A percentile compares a stretch with the other conserved stretches of the same genome.
phyloP scores from a whole-genome alignment of 92 coral and sea anemone genomes.

The Meandrina meandrites region DNA sequence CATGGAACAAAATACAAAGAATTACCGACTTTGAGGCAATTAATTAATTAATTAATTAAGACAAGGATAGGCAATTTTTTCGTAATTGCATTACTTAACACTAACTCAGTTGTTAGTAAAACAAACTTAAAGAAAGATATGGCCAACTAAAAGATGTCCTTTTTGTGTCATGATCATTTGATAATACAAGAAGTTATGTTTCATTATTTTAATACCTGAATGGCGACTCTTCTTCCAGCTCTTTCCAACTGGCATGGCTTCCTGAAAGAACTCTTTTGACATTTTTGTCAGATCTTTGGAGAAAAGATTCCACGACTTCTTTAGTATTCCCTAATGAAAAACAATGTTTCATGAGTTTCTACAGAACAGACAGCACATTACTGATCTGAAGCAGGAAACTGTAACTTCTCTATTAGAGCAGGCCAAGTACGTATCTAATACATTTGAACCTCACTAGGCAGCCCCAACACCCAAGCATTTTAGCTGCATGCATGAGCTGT shows the following conservation, averaged over 20 bases:
- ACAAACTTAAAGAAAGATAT: too few species aligned
- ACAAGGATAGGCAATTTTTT: too few species aligned
- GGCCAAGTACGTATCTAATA: too few species aligned
- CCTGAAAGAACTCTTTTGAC: conserved; percentile 88
- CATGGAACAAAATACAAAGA: background rate
- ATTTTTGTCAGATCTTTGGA: conserved; percentile 71
- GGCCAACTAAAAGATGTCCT: too few species aligned
- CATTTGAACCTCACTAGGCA: too few species aligned
- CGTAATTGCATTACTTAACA: too few species aligned
- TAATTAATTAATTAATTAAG: too few species aligned
- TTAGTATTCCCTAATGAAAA: conserved; percentile 58
- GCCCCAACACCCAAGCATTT: background rate
- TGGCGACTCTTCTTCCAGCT: conserved; percentile 94
- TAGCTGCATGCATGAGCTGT: too few species aligned
- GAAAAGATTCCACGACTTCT: conserved; percentile 62
- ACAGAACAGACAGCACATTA: background rate
- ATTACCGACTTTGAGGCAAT: too few species aligned
- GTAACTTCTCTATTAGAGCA: too few species aligned
- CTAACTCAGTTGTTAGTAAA: too few species aligned
- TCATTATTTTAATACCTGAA: conserved; percentile 62
- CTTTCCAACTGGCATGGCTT: conserved; percentile 95
- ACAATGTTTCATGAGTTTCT: background rate
- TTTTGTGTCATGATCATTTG: background rate
- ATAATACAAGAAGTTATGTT: background rate
- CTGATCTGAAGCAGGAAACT: background rate